Percentiles rank a stretch among this genome's conserved stretches.
phyloP scores from a whole-genome alignment of 2,113 vertebrate species.

The human region DNA sequence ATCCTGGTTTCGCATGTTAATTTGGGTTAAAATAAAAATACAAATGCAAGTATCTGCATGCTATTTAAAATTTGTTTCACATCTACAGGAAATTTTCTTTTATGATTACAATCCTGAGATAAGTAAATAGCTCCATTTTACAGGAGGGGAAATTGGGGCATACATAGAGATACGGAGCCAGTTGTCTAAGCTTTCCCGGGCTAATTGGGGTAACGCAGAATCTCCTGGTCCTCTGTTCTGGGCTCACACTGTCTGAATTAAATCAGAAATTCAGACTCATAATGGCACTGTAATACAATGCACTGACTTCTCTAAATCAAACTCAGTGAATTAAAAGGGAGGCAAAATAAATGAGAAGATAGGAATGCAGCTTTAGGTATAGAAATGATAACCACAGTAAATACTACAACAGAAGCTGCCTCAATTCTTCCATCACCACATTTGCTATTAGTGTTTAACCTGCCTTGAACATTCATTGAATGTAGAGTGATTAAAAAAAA shows the following conservation, averaged over 20 bases:
- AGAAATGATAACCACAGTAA: neutral
- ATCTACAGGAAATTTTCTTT: neutral
- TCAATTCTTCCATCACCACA: neutral
- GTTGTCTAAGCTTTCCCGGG: neutral
- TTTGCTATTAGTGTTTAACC: slow-evolving; percentile 80
- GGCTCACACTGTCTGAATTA: neutral
- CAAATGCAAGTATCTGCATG: neutral
- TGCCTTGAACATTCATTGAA: slow-evolving; percentile 77
- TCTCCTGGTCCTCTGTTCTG: neutral
- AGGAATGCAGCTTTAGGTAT: neutral
- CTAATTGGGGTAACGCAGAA: neutral
- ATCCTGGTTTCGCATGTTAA: neutral
- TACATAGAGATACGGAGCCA: rapidly evolving
- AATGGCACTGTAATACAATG: rapidly evolving
- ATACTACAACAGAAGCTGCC: neutral
- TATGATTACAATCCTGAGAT: neutral
- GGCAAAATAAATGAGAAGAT: neutral
- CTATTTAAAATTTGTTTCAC: neutral
- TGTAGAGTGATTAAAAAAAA: slow-evolving; percentile 53
- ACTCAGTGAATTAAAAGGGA: slow-evolving; percentile 7
- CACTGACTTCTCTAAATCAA: neutral
- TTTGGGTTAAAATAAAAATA: slow-evolving; percentile 35
- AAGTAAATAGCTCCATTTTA: neutral
- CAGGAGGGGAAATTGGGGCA: neutral
- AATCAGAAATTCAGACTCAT: neutral